phyloP scores from a whole-genome alignment of 2,888 invertebrate species.

The Coleophora flavipennella region DNA sequence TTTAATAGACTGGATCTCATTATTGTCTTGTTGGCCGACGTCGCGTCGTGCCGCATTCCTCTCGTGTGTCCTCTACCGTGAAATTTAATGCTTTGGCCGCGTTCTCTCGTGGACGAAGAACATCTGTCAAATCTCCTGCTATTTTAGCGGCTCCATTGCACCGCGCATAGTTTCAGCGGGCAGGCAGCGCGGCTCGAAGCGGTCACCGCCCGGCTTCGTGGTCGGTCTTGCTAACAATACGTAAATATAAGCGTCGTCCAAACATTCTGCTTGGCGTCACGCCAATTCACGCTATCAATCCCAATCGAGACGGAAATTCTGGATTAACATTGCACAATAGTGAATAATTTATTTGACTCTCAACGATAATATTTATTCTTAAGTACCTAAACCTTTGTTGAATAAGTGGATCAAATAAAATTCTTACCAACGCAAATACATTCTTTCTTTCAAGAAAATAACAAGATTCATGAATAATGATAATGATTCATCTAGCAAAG shows the following conservation, averaged over 20 bases:
- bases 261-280: conserved; percentile 44
- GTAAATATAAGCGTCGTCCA: conserved; percentile 55
- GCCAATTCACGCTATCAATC: conserved; percentile 54
- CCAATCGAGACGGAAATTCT: conserved; percentile 47
- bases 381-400: no score
- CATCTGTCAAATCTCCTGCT: conserved; percentile 3
- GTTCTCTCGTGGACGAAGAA: conserved; percentile 9
- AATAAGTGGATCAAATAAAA: no score
- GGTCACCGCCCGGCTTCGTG: conserved; percentile 15
- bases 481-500: no score
- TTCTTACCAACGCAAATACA: no score
- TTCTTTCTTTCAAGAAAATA: no score
- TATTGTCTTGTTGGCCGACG: conserved; percentile 19
- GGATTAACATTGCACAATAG: conserved; percentile 30
- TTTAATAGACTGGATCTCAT: conserved; percentile 37
- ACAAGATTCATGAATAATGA: no score
- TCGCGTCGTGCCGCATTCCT: conserved; percentile 16
- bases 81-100: conserved; percentile 12
- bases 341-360: conserved; percentile 26
- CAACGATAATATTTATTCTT: no score
- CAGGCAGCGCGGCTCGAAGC: conserved; percentile 4
- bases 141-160: conserved; percentile 3
- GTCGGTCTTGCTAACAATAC: conserved; percentile 35
- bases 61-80: conserved; percentile 5
- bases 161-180: conserved; percentile 11